A percentile compares a stretch with the other conserved stretches of the same genome.
Evolutionary conservation across 64 coral and sea anemone species (phyloP).

Genomic region (Astreopora myriophthalma): DNA sequence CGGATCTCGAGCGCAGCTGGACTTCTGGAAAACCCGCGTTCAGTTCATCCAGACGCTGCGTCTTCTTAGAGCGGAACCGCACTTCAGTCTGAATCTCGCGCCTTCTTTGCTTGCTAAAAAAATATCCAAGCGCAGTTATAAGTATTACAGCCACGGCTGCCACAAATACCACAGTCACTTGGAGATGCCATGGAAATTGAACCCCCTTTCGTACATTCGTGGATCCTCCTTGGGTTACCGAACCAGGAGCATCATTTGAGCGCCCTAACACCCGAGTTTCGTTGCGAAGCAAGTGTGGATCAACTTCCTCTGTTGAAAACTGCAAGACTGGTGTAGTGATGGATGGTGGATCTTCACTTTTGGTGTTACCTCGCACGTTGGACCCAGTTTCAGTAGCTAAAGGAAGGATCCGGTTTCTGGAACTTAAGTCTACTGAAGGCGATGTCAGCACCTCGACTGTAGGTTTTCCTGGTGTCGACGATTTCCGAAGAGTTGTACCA

Average conservation of each 20-base stretch:
- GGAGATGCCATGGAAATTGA: neutral
- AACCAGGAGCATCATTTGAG: neutral
- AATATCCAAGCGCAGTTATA: neutral
- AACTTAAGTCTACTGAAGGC: neutral
- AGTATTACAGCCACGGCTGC: neutral
- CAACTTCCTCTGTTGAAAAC: neutral
- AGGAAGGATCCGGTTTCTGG: neutral
- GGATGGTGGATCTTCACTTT: neutral
- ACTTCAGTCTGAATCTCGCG: neutral
- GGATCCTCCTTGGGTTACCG: neutral
- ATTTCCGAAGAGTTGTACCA: neutral
- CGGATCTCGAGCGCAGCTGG: neutral
- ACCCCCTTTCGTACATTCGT: neutral
- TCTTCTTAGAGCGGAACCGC: neutral
- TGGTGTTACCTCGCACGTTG: neutral
- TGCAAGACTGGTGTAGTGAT: neutral
- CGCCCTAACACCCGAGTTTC: neutral
- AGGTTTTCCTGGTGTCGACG: neutral
- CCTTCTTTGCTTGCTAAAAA: neutral
- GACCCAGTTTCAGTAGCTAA: neutral
- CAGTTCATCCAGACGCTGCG: neutral
- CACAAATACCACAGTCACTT: neutral
- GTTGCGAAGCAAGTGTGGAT: neutral
- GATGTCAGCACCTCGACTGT: neutral
- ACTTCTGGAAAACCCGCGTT: slow-evolving; percentile 8